Percentiles rank a stretch among this genome's conserved stretches.
These are phyloP conservation scores for Planococcus citri DNA, from an alignment of 1,140 invertebrate genomes.

Conservation along the genomic window DNA sequence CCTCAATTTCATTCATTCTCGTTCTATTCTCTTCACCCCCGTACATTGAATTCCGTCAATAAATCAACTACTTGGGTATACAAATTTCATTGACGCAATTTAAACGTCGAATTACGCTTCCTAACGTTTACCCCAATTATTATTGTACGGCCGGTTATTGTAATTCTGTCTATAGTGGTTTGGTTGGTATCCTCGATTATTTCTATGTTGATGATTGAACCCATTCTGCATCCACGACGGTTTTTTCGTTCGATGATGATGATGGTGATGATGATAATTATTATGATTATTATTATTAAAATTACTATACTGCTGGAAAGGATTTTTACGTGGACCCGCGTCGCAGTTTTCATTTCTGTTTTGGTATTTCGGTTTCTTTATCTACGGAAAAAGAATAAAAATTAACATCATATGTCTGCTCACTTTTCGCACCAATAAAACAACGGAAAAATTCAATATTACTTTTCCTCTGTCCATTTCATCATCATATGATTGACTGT, in stretches of 20 bases:
- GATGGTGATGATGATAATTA: no score
- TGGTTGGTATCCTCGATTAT: not conserved
- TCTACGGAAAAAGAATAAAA: not conserved
- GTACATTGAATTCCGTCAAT: no score
- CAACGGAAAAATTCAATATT: not conserved
- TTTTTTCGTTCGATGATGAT: not conserved
- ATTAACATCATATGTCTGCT: not conserved
- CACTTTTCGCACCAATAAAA: no score
- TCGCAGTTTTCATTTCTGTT: not conserved
- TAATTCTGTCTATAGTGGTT: not conserved
- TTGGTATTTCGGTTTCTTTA: not conserved
- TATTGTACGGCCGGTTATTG: not conserved
- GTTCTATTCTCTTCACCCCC: no score
- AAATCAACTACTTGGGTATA: no score
- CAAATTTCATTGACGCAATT: no score
- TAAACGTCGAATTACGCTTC: no score
- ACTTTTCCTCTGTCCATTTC: slow-evolving; percentile 29
- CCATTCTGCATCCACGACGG: not conserved
- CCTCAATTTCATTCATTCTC: no score
- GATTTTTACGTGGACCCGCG: not conserved
- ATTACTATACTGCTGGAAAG: not conserved
- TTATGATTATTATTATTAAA: not conserved
- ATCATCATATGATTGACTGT: slow-evolving; percentile 26
- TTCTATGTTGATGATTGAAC: not conserved
- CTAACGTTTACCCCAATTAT: not conserved